Percentiles rank a stretch among this genome's conserved stretches.
Conservation (phyloP, 2,888 invertebrate species). For the Tenthredo amoena region DNA sequence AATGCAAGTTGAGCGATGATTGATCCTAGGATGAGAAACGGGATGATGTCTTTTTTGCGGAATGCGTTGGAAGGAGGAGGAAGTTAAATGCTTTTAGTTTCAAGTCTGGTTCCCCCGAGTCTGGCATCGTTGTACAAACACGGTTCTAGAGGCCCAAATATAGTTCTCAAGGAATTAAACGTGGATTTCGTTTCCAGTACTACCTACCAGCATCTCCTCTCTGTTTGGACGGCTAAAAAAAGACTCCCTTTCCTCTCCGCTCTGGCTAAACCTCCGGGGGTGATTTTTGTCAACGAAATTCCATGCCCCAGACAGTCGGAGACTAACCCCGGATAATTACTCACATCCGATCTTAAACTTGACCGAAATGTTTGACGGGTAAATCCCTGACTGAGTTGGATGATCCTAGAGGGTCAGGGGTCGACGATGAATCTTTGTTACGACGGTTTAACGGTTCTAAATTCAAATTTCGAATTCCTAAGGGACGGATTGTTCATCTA, state of each 20-base stretch:
- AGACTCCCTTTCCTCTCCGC: background rate
- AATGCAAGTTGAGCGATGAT: background rate
- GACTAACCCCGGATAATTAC: constrained; percentile 1
- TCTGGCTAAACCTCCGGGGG: background rate
- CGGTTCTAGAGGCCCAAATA: constrained; percentile 24
- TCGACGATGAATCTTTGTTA: background rate
- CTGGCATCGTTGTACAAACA: constrained; percentile 39
- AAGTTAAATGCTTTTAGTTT: constrained; percentile 8
- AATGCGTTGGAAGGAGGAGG: background rate
- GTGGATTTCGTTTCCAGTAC: constrained; percentile 30
- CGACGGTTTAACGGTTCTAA: background rate
- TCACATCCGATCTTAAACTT: constrained; percentile 3
- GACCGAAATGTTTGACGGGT: constrained; percentile 1
- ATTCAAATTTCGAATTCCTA: background rate
- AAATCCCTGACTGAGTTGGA: background rate
- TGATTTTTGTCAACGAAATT: constrained; percentile 18
- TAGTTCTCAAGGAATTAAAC: constrained; percentile 37
- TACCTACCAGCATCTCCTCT: background rate
- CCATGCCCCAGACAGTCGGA: background rate
- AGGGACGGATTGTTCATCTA: background rate
- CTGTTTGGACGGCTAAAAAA: constrained; percentile 35
- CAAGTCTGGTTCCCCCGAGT: background rate
- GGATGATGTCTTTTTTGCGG: background rate
- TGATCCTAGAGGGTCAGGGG: background rate
- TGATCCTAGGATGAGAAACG: background rate